Conservation (phyloP, 2,113 vertebrate species). For the Porphyrio hochstetteri region DNA sequence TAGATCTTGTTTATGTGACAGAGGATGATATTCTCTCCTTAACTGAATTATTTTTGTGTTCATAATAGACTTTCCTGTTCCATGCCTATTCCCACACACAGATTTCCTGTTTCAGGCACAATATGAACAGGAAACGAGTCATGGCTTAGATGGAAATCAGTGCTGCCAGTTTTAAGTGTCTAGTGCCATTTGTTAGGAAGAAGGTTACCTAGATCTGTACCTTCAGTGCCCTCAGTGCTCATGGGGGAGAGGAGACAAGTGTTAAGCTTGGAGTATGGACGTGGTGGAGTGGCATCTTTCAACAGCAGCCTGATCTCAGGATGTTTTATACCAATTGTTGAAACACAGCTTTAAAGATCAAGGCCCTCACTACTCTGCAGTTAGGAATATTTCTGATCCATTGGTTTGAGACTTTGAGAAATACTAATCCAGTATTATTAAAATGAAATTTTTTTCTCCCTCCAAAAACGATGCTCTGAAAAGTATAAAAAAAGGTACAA, state of each 20-base stretch:
- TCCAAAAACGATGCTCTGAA: background rate
- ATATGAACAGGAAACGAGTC: background rate
- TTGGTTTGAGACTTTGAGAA: background rate
- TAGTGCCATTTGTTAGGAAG: background rate
- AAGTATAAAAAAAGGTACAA: background rate
- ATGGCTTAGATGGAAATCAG: background rate
- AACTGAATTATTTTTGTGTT: background rate
- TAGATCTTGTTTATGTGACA: background rate
- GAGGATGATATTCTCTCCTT: background rate
- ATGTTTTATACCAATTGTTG: background rate
- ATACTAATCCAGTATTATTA: background rate
- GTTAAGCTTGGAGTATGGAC: background rate
- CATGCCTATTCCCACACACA: background rate
- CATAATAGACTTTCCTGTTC: background rate
- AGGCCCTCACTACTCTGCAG: background rate
- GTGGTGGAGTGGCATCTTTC: background rate
- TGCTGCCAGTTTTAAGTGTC: background rate
- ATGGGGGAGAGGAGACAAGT: background rate
- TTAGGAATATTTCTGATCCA: background rate
- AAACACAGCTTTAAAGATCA: background rate
- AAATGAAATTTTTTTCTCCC: background rate
- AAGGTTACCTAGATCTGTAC: background rate
- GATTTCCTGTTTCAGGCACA: background rate
- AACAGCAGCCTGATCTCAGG: background rate
- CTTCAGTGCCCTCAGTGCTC: background rate